phyloP scores from a whole-genome alignment of 1,140 invertebrate species.

The Lordiphosa collinella region DNA sequence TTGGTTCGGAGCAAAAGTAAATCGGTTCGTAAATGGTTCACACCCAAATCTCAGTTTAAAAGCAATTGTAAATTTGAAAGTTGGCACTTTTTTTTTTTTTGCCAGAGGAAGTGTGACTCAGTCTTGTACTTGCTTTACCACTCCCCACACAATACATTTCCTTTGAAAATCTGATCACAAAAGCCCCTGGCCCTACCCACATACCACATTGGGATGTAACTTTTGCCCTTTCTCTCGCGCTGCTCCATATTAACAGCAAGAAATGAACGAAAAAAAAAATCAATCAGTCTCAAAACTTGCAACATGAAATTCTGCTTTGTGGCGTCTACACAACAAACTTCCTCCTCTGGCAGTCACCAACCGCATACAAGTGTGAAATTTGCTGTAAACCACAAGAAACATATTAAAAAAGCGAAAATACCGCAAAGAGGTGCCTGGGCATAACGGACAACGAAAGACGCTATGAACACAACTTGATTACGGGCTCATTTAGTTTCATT shows the following conservation, averaged over 20 bases:
- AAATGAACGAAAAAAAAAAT: conserved; percentile 41
- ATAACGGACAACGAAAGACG: conserved; percentile 40
- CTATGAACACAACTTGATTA: conserved; percentile 77
- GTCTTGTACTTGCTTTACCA: neutral
- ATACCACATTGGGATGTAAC: neutral
- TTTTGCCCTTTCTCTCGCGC: neutral
- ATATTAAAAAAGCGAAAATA: conserved; percentile 68
- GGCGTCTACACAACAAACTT: conserved; percentile 19
- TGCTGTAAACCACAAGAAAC: conserved; percentile 73
- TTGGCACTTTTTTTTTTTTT: neutral
- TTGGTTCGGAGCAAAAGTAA: no score
- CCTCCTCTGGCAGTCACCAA: conserved; percentile 29
- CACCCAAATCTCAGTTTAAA: no score
- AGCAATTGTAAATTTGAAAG: conserved; percentile 13
- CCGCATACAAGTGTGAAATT: conserved; percentile 66
- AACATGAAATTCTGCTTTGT: conserved; percentile 5
- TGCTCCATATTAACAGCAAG: conserved; percentile 49
- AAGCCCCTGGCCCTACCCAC: conserved; percentile 3
- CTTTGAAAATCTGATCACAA: conserved; percentile 35
- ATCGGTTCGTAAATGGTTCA: no score
- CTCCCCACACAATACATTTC: neutral
- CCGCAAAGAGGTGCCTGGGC: conserved; percentile 55
- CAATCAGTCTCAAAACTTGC: conserved; percentile 41
- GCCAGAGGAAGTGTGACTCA: no score
- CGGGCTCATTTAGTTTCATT: conserved; percentile 75